Evolutionary conservation across 2,888 invertebrate species (phyloP).

Genomic region (Stenichneumon culpator): DNA sequence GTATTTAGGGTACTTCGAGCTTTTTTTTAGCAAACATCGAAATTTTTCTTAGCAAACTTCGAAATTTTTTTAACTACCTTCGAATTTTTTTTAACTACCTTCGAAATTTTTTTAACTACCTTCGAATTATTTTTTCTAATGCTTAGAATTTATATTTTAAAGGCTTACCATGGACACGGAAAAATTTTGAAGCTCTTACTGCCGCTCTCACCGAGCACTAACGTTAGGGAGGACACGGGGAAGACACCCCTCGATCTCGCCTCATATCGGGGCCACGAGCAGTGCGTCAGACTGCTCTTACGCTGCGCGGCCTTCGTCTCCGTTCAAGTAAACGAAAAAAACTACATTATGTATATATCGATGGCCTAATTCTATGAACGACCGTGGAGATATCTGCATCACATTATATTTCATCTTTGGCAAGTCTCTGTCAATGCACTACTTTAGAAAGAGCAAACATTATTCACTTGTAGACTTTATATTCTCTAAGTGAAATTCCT

Average conservation of each 20-base stretch:
- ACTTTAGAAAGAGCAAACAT: too few relatives aligned
- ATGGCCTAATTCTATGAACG: too few relatives aligned
- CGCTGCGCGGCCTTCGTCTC: conserved; percentile 87
- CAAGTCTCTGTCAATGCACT: too few relatives aligned
- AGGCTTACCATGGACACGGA: conserved; percentile 87
- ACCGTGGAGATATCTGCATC: too few relatives aligned
- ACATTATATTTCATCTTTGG: too few relatives aligned
- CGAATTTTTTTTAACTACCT: background rate
- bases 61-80: background rate
- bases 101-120: background rate
- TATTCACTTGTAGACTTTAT: too few relatives aligned
- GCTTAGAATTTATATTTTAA: background rate
- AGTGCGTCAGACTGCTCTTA: conserved; percentile 87
- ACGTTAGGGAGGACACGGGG: conserved; percentile 87
- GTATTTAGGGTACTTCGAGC: too few relatives aligned
- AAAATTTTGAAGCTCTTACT: conserved; percentile 87
- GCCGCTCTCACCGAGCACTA: conserved; percentile 86
- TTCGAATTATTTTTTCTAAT: background rate
- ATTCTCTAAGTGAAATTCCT: too few relatives aligned
- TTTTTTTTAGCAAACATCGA: background rate
- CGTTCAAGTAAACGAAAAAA: conserved; percentile 79
- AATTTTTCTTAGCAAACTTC: background rate
- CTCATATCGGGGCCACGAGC: conserved; percentile 86
- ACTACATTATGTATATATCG: background rate
- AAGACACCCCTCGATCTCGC: conserved; percentile 88